Evolutionary conservation across 2,797 vertebrate genomes (phyloP), one percentile per base, ranked within the genome.

Genomic region (Etheostoma nigrum): DNA sequence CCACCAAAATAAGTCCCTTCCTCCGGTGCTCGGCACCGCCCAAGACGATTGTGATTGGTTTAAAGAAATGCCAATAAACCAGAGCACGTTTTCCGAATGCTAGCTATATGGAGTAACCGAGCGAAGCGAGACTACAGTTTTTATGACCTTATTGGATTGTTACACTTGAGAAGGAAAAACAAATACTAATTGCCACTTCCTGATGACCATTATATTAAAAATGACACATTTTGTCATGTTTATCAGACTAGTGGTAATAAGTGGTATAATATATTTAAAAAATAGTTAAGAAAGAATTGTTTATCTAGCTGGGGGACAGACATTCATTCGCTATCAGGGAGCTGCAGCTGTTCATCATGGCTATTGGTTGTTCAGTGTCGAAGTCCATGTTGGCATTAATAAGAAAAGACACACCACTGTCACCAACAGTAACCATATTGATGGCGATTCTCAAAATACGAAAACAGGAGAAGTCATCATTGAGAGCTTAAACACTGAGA

Each of bases 341-440:
- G 58, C 54, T 65, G 67, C 16, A 47, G n/a, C 65, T 73, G 10
- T 2, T 6, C 25, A 59, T 48, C 25, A 23, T 48, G 4, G 18
- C 7, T 48, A 47, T 27, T 27, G 16, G 27, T 14, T 4, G 40
- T 23, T 54, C 9, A 5, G 33, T 45, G 23, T 58, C 13, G 5
- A 44, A 19, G 57, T 64, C 72, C 44, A 18, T 60, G 52, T 44
- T 42, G 61, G 13, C 67, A 64, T 67, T 42, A 40, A 60, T 8
- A 9, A 14, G 12, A 33, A 67, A 23, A 53, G 18, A 44, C 14
- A 40, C 59, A 13, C 23, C 23, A 14, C 40, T 9, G 40, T 7
- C 40, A 65, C 3, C 2, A 48, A 27, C 49, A 49, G 19, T 15
- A 52, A 45, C 27, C 27, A 47, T 10, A 53, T 0, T 15, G 18